These are phyloP conservation scores for Cremastobaeus sp. DNA, from an alignment of 2,888 invertebrate species.

Conservation along the genomic window DNA sequence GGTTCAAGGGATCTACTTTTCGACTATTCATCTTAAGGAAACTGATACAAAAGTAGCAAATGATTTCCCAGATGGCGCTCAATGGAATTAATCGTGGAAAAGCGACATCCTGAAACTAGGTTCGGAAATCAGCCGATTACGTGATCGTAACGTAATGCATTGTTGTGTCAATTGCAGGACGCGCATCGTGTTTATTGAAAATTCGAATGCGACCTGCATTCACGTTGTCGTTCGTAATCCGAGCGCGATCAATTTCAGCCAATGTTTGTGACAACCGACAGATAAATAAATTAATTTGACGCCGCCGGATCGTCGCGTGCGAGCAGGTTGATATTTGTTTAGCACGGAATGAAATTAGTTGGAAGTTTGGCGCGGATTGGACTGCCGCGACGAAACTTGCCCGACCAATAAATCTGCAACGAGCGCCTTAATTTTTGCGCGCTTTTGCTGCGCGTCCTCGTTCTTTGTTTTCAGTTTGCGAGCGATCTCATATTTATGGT, in stretches of 20 bases:
- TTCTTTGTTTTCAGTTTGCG: not conserved
- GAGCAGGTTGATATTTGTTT: slow-evolving; percentile 4
- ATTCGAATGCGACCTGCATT: slow-evolving; percentile 18
- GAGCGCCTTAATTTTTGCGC: not conserved
- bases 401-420: no score
- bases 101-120: no score
- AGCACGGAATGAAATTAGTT: slow-evolving; percentile 8
- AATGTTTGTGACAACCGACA: slow-evolving; percentile 33
- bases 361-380: not conserved
- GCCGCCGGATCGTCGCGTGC: not conserved
- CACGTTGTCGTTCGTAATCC: slow-evolving; percentile 15
- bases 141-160: no score
- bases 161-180: no score
- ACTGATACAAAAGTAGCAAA: no score
- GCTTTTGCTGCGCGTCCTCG: not conserved
- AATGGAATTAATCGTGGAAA: no score
- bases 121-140: no score
- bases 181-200: no score
- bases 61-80: no score
- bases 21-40: no score
- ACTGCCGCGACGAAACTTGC: no score
- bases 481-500: slow-evolving; percentile 15
- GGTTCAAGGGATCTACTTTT: no score
- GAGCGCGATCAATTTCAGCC: slow-evolving; percentile 32
- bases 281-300: slow-evolving; percentile 35